Percentiles rank a stretch among this genome's conserved stretches.
phyloP scores from a whole-genome alignment of 2,113 vertebrate species.

The Ceyx margarethae region DNA sequence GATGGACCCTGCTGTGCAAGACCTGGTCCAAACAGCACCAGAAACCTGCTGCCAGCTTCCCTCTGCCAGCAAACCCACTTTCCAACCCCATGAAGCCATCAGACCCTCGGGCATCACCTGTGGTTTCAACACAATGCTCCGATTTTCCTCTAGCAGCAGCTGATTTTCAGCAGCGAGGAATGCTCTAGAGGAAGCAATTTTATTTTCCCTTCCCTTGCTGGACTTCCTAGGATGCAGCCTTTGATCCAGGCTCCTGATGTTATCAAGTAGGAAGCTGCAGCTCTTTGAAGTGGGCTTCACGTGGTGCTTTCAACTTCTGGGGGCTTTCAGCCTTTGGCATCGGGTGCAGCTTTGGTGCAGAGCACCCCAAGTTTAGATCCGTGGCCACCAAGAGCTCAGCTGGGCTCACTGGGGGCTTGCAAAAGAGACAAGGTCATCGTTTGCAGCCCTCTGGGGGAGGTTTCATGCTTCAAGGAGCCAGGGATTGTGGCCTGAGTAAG shows the following conservation, averaged over 20 bases:
- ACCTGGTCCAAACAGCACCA: accelerated
- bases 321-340: not conserved
- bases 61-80: not conserved
- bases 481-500: not conserved
- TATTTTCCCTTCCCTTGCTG: conserved; percentile 5
- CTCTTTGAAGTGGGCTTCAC: conserved; percentile 13
- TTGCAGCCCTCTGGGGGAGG: not conserved
- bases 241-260: conserved; percentile 17
- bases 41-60: not conserved
- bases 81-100: accelerated
- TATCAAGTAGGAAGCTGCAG: conserved; percentile 1
- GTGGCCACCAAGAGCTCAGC: not conserved
- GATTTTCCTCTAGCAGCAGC: not conserved
- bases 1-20: no score
- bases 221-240: not conserved
- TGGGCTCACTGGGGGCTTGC: not conserved
- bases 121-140: accelerated
- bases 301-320: not conserved
- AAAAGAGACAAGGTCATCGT: not conserved
- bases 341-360: accelerated
- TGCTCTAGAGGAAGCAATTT: not conserved
- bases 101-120: not conserved
- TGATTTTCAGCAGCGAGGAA: not conserved
- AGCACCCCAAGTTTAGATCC: accelerated
- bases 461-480: not conserved